phyloP scores from a whole-genome alignment of 2,888 invertebrate species.

The Acronicta leporina region DNA sequence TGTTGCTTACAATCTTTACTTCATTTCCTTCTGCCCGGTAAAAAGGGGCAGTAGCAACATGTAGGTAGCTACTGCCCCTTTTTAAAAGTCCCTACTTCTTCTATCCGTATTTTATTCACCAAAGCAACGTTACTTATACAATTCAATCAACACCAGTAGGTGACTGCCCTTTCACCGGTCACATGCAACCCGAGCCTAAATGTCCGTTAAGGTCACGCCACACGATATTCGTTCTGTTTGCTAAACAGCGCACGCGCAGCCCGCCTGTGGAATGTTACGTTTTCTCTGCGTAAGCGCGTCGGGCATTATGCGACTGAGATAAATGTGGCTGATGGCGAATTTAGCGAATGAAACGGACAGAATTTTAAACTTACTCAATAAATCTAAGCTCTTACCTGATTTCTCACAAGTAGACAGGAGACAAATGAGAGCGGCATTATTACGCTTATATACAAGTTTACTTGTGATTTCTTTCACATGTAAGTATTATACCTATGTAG shows the following conservation, averaged over 20 bases:
- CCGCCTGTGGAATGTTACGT: conserved; percentile 72
- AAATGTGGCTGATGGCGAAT: conserved; percentile 30
- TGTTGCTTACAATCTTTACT: no score
- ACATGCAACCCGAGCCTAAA: conserved; percentile 34
- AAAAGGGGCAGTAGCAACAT: no score
- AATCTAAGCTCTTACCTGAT: conserved; percentile 3
- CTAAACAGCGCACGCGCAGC: conserved; percentile 73
- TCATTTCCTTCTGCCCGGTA: no score
- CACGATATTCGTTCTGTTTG: conserved; percentile 69
- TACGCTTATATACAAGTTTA: no score
- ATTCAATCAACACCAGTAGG: conserved; percentile 27
- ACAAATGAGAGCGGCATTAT: neutral
- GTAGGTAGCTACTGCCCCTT: no score
- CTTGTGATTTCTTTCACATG: neutral
- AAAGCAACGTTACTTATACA: conserved; percentile 20
- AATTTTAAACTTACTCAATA: neutral
- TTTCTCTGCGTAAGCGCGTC: conserved; percentile 68
- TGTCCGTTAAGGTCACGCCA: conserved; percentile 71
- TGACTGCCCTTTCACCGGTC: conserved; percentile 51
- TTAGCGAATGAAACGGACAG: conserved; percentile 9
- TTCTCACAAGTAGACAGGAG: neutral
- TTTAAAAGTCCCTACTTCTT: no score
- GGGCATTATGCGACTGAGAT: conserved; percentile 44
- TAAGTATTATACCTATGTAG: no score
- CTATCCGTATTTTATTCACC: conserved; percentile 19